phyloP scores from a whole-genome alignment of 2,888 invertebrate genomes.

The Leptopilina syphax region DNA sequence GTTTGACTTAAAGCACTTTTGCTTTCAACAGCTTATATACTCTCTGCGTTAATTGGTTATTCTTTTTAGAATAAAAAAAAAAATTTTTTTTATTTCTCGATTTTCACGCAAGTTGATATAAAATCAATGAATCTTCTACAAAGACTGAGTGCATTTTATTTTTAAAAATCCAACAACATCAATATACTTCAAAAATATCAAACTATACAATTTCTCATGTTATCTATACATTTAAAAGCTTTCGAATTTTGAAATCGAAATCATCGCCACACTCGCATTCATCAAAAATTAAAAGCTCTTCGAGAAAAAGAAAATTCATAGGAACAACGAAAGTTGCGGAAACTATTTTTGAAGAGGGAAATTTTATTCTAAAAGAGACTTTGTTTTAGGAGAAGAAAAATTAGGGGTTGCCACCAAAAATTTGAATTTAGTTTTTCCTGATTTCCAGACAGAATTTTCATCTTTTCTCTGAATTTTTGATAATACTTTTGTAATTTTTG shows the following conservation, averaged over 20 bases:
- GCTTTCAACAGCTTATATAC: neutral
- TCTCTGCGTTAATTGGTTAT: neutral
- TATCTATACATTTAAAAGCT: neutral
- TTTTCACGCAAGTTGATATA: neutral
- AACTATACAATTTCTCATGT: neutral
- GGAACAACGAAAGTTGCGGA: no score
- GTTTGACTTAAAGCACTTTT: slow-evolving; percentile 10
- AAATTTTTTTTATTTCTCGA: slow-evolving; percentile 1
- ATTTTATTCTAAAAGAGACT: no score
- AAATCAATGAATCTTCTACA: slow-evolving; percentile 1
- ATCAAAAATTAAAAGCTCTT: slow-evolving; percentile 14
- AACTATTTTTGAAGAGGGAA: no score
- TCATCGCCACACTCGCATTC: neutral
- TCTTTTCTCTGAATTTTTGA: no score
- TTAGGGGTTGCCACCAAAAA: no score
- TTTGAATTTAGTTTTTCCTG: no score
- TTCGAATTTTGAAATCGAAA: slow-evolving; percentile 3
- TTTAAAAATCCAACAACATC: neutral
- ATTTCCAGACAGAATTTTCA: no score
- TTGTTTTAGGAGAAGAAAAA: no score
- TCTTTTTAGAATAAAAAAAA: neutral
- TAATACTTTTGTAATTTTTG: no score
- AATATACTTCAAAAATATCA: slow-evolving; percentile 6
- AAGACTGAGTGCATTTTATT: slow-evolving; percentile 11
- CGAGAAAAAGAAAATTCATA: neutral